phyloP scores from a whole-genome alignment of 2,888 invertebrate species.

The Epinotia demarniana region DNA sequence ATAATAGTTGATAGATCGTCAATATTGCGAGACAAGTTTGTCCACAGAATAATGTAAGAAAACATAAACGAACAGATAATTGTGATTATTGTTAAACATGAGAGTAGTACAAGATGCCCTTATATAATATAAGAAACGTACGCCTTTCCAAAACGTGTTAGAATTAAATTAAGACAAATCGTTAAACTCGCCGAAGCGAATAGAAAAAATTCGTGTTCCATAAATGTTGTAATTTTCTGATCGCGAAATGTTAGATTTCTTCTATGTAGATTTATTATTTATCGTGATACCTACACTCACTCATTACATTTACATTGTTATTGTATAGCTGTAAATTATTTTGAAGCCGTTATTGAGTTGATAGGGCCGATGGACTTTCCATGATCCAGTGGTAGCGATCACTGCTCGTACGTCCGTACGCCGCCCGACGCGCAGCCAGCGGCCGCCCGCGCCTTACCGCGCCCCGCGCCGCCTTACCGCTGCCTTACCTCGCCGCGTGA shows the following conservation, averaged over 20 bases:
- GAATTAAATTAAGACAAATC: conserved; percentile 62
- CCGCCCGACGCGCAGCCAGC: conserved; percentile 25
- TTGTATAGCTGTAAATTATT: conserved; percentile 77
- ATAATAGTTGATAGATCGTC: conserved; percentile 29
- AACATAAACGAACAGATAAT: conserved; percentile 38
- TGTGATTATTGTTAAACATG: conserved; percentile 42
- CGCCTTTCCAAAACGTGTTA: conserved; percentile 53
- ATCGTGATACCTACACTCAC: conserved; percentile 70
- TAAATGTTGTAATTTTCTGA: conserved; percentile 70
- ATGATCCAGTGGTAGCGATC: conserved; percentile 74
- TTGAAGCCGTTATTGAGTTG: conserved; percentile 77
- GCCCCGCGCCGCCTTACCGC: conserved; percentile 19
- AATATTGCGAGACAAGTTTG: conserved; percentile 35
- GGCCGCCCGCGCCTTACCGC: conserved; percentile 8
- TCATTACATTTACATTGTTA: conserved; percentile 78
- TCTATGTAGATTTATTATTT: conserved; percentile 79
- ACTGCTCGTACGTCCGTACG: conserved; percentile 11
- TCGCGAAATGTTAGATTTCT: conserved; percentile 78
- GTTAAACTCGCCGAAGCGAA: conserved; percentile 65
- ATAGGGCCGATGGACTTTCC: conserved; percentile 83
- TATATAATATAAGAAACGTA: conserved; percentile 41
- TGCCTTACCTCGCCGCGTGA: conserved; percentile 46
- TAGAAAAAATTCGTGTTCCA: conserved; percentile 63
- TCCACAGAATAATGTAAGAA: conserved; percentile 38
- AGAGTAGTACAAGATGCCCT: conserved; percentile 42